A percentile compares a stretch with the other conserved stretches of the same genome.
phyloP scores from a whole-genome alignment of 2,797 vertebrate genomes.

The Chelmon rostratus region DNA sequence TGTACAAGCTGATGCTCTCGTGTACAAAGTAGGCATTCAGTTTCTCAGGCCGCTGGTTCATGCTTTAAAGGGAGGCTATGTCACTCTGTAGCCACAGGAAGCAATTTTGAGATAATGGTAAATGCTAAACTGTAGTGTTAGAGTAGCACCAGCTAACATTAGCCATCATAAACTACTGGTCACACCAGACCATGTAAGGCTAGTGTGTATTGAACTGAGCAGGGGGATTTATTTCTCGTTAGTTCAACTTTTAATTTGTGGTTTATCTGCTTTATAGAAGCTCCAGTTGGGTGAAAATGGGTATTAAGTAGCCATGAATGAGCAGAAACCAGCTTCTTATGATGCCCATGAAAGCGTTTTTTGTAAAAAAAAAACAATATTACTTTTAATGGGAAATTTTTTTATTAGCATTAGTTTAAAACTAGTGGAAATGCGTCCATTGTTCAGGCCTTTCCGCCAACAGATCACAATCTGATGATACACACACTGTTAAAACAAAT shows the following conservation, averaged over 20 bases:
- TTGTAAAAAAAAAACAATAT: not conserved
- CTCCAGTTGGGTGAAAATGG: not conserved
- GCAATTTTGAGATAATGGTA: not conserved
- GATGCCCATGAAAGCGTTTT: not conserved
- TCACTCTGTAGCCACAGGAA: slow-evolving; percentile 13
- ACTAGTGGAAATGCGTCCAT: slow-evolving; percentile 49
- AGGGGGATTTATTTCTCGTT: too few relatives aligned
- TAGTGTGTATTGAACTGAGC: not conserved
- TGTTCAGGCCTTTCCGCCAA: slow-evolving; percentile 45
- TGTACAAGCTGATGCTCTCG: not conserved
- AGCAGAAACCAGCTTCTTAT: not conserved
- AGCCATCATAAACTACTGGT: not conserved
- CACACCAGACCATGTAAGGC: not conserved
- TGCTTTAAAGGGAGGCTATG: not conserved
- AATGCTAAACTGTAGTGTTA: slow-evolving; percentile 8
- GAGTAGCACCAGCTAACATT: not conserved
- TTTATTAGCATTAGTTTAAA: slow-evolving; percentile 15
- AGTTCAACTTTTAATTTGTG: not conserved
- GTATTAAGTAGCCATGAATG: not conserved
- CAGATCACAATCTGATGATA: slow-evolving; percentile 42
- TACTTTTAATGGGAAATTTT: slow-evolving; percentile 17
- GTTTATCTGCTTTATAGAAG: not conserved
- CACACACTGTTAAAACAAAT: slow-evolving; percentile 51
- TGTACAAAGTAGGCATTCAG: slow-evolving; percentile 6
- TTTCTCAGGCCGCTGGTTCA: not conserved